Percentiles rank a stretch among this genome's conserved stretches.
Conservation (phyloP, 2,888 invertebrate genomes). For the Strigamia crassipes region DNA sequence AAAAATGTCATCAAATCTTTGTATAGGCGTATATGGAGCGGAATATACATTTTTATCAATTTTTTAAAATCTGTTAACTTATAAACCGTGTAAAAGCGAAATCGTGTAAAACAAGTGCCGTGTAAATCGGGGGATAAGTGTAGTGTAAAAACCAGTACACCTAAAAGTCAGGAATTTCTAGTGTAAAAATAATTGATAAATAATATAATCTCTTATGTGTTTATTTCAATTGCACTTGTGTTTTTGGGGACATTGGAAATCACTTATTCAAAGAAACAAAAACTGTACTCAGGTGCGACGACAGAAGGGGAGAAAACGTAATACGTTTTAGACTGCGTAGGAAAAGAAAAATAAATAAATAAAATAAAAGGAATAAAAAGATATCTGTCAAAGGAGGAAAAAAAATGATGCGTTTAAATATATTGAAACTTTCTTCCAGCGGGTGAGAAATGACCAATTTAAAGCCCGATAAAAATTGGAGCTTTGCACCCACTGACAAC, state of each 20-base stretch:
- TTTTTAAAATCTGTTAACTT: too few species aligned
- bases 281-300: background rate
- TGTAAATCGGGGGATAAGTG: too few species aligned
- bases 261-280: background rate
- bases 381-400: slow-evolving; percentile 25
- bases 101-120: too few species aligned
- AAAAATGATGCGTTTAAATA: slow-evolving; percentile 41
- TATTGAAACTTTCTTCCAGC: slow-evolving; percentile 39
- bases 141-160: too few species aligned
- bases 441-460: slow-evolving; percentile 39
- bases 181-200: too few species aligned
- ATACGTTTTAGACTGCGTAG: background rate
- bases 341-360: background rate
- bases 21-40: too few species aligned
- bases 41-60: too few species aligned
- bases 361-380: background rate
- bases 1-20: too few species aligned
- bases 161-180: too few species aligned
- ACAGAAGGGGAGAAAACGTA: background rate
- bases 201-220: too few species aligned
- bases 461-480: slow-evolving; percentile 45
- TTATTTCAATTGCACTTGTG: too few species aligned
- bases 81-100: too few species aligned
- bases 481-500: slow-evolving; percentile 45
- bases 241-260: background rate